These are phyloP conservation scores for Sarcophaga rosellei DNA, from an alignment of 2,888 invertebrate species.

Conservation along the genomic window DNA sequence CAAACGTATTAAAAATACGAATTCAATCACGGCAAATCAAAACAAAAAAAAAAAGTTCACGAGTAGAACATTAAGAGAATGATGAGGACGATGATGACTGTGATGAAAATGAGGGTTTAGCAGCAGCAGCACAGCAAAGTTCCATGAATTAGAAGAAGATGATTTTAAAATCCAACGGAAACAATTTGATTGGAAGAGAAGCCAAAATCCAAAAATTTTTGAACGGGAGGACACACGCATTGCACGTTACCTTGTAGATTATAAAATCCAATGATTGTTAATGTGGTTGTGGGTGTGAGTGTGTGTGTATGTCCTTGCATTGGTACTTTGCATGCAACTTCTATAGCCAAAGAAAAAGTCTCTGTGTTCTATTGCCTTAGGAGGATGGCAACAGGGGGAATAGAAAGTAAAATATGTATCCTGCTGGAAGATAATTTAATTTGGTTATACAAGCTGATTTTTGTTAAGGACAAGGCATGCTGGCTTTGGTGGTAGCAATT, in stretches of 20 bases:
- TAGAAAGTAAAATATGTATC: conserved; percentile 72
- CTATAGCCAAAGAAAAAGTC: too few species aligned
- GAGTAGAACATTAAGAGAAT: conserved; percentile 44
- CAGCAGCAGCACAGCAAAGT: too few species aligned
- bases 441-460: conserved; percentile 75
- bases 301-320: not conserved
- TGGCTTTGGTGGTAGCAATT: not conserved
- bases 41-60: too few species aligned
- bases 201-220: conserved; percentile 60
- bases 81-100: conserved; percentile 7
- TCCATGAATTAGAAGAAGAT: too few species aligned
- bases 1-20: conserved; percentile 79
- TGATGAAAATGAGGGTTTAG: not conserved
- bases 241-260: conserved; percentile 45
- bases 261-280: conserved; percentile 55
- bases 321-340: too few species aligned
- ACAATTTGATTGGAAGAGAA: conserved; percentile 80
- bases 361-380: not conserved
- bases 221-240: conserved; percentile 31
- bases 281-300: conserved; percentile 7
- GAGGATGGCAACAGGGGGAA: conserved; percentile 75
- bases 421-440: conserved; percentile 81
- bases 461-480: conserved; percentile 35
- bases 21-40: conserved; percentile 75
- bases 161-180: conserved; percentile 71